Base-by-base conservation (phyloP, 2,113 vertebrate species). In the Sorex araneus region DNA sequence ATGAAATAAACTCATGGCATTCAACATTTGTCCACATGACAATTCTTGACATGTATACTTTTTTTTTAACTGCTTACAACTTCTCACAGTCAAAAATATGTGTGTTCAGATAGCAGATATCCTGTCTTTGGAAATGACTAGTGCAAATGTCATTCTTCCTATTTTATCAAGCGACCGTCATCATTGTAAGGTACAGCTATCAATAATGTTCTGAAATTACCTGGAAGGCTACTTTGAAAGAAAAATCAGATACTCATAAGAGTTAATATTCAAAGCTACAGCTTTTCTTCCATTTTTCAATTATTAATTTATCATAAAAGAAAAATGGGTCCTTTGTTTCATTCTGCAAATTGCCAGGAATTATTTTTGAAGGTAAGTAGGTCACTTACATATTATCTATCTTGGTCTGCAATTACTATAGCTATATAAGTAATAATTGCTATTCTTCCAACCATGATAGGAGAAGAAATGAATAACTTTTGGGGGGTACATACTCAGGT, bases 311-410 rank as follows among this genome's bases (percentile, higher is more conserved):
- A 64, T 84, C 67, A 36, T 73, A 71, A 94, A 86, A 86, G 70
- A 80, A 95, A 73, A 93, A 84, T 34, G 16, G 1, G 2, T 47
- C 16, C 36, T 76, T 36, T 40, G 2, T 79, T 85, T 76, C 45
- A 86, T 73, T 92, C 6, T 57, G 18, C 3, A 90, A 84, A 86
- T 54, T 40, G 23, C 57, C 3, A 4, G 16, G 60, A 60, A 92
- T 94, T 92, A 50, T 50, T 84, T 87, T 85, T 71, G 71, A 90
- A 54, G 34, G 78, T 60, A 94, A 85, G 74, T 75, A 92, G 86
- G 66, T 75, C 76, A 40, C 30, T 85, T 47, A 76, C 2, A 89
- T 87, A 45, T 87, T 89, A 74, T 57, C 74, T 18, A 60, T 18
- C 21, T 16, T 47, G 43, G 10, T 71, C 30, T 73, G 54, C 87